Conservation (phyloP, 2,797 vertebrate genomes). For the Takifugu rubripes region DNA sequence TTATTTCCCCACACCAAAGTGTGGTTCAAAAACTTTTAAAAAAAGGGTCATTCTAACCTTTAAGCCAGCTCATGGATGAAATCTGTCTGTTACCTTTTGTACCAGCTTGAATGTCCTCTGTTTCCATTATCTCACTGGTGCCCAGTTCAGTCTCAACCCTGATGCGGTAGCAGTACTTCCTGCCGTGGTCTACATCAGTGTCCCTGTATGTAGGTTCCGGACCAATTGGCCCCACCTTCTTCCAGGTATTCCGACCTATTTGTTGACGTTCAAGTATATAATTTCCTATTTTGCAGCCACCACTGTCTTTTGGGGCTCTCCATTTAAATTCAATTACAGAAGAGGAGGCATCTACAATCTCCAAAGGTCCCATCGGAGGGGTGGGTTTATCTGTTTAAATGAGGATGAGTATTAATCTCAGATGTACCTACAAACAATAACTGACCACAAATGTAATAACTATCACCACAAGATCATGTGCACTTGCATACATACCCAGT, state of each 20-base stretch:
- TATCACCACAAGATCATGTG: neutral
- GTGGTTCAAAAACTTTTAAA: no score
- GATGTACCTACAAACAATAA: neutral
- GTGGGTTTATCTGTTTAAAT: conserved; percentile 83
- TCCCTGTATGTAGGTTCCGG: conserved; percentile 77
- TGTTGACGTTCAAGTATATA: conserved; percentile 86
- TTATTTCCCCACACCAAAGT: no score
- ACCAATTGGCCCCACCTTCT: conserved; percentile 79
- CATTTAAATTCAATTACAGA: conserved; percentile 81
- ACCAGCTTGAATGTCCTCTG: conserved; percentile 83
- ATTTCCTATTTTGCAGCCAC: conserved; percentile 79
- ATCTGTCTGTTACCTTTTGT: conserved; percentile 77
- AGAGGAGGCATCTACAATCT: conserved; percentile 74
- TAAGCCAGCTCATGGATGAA: no score
- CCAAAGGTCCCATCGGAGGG: conserved; percentile 85
- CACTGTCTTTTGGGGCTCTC: conserved; percentile 82
- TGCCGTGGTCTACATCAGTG: conserved; percentile 79
- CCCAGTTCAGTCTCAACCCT: conserved; percentile 82
- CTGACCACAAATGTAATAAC: no score
- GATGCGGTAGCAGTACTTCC: conserved; percentile 86
- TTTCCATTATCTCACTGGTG: conserved; percentile 81
- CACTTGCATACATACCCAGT: conserved; percentile 72
- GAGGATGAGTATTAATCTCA: neutral
- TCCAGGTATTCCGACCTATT: conserved; percentile 85
- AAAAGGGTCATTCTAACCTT: no score